Conservation (phyloP, 2,113 vertebrate genomes). For the Gila orcuttii region DNA sequence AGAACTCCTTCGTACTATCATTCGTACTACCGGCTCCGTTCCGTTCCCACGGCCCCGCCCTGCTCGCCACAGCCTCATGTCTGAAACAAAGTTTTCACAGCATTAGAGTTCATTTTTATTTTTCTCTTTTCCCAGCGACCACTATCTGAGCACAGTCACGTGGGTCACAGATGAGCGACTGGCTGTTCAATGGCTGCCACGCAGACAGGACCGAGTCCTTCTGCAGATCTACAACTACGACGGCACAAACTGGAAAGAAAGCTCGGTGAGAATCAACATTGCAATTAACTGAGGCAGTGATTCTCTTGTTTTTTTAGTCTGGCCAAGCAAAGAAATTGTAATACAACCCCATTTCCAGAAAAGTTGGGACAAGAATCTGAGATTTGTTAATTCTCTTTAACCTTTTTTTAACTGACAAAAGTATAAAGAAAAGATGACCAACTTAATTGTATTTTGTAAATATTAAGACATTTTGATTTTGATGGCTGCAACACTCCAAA, state of each 20-base stretch:
- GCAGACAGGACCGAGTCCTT: slow-evolving; percentile 88
- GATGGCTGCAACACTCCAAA: too few species aligned
- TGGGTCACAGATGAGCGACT: slow-evolving; percentile 89
- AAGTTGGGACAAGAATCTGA: too few species aligned
- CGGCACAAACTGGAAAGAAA: slow-evolving; percentile 82
- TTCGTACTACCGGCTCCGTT: too few species aligned
- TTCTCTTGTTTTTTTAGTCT: not conserved
- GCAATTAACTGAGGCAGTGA: not conserved
- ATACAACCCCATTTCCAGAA: not conserved
- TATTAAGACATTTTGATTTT: too few species aligned
- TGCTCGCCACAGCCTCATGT: not conserved
- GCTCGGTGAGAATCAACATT: slow-evolving; percentile 74
- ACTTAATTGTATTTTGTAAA: too few species aligned
- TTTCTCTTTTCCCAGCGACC: slow-evolving; percentile 80
- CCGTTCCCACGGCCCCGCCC: too few species aligned
- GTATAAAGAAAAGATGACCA: too few species aligned
- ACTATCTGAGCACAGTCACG: slow-evolving; percentile 91
- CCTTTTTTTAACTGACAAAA: too few species aligned
- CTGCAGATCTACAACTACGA: slow-evolving; percentile 88
- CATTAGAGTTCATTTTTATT: slow-evolving; percentile 41
- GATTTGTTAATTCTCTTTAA: too few species aligned
- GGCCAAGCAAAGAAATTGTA: not conserved
- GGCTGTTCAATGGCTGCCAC: slow-evolving; percentile 90
- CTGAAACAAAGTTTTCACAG: slow-evolving; percentile 31
- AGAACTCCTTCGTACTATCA: too few species aligned